These are phyloP conservation scores for Entosphenus tridentatus DNA, from an alignment of 2,113 vertebrate species.

Conservation along the genomic window DNA sequence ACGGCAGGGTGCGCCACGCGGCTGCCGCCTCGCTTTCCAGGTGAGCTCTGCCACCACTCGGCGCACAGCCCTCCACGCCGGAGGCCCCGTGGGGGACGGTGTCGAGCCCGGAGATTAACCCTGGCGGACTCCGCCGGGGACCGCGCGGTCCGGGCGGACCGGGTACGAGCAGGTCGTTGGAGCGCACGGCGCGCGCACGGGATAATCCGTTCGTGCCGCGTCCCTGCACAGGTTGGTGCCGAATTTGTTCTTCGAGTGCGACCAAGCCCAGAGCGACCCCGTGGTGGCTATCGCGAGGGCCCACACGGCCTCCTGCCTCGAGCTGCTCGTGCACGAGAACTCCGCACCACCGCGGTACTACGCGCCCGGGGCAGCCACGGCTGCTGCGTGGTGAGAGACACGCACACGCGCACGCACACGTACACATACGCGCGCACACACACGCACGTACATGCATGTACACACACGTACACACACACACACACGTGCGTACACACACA, in stretches of 20 bases:
- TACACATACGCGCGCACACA: not conserved
- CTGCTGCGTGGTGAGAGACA: not conserved
- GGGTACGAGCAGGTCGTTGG: too few relatives aligned
- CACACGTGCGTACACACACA: not conserved
- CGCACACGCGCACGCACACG: not conserved
- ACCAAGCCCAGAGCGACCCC: conserved; percentile 73
- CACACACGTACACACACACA: conserved; percentile 1
- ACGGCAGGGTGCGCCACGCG: conserved; percentile 61
- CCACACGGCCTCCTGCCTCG: conserved; percentile 67
- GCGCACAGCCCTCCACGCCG: too few relatives aligned
- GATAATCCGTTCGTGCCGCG: too few relatives aligned
- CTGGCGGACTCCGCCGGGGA: too few relatives aligned
- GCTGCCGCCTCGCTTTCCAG: conserved; percentile 47
- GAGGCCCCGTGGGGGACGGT: too few relatives aligned
- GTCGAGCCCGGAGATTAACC: too few relatives aligned
- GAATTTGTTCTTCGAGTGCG: conserved; percentile 67
- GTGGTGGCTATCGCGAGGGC: conserved; percentile 74
- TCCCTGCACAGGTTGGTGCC: conserved; percentile 39
- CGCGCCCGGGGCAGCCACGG: too few relatives aligned
- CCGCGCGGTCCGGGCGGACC: too few relatives aligned
- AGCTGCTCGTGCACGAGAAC: conserved; percentile 83
- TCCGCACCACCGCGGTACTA: conserved; percentile 34
- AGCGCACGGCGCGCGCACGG: too few relatives aligned
- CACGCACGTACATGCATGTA: not conserved
- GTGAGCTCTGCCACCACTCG: conserved; percentile 18